These are phyloP conservation scores for Anoura caudifer DNA, from an alignment of 2,113 vertebrate genomes.

Conservation along the genomic window DNA sequence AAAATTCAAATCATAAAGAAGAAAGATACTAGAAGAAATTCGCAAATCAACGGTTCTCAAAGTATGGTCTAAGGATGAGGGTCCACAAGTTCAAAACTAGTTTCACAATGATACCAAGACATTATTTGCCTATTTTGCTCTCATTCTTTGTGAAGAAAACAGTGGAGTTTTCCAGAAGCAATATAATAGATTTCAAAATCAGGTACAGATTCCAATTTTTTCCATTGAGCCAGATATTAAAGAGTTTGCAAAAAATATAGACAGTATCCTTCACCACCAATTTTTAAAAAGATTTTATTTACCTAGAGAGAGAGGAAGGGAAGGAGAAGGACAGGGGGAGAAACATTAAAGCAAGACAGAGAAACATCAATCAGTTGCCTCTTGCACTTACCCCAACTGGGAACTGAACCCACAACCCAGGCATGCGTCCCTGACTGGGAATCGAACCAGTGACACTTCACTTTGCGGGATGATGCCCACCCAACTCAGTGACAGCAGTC, in stretches of 20 bases:
- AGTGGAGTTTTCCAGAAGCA: neutral
- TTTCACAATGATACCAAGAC: neutral
- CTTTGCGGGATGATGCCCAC: too few relatives aligned
- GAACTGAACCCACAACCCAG: too few relatives aligned
- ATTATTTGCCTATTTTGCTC: neutral
- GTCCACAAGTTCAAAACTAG: neutral
- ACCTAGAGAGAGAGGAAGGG: too few relatives aligned
- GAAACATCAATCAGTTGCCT: too few relatives aligned
- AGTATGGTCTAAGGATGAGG: neutral
- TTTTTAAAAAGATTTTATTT: too few relatives aligned
- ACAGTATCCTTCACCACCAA: neutral
- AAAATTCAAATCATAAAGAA: neutral
- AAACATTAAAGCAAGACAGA: too few relatives aligned
- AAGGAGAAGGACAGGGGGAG: too few relatives aligned
- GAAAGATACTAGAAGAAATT: neutral
- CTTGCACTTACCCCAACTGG: too few relatives aligned
- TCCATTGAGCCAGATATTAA: constrained; percentile 13
- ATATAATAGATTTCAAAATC: neutral
- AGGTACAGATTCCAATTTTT: neutral
- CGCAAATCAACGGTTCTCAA: neutral
- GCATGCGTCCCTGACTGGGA: too few relatives aligned
- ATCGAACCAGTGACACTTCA: too few relatives aligned
- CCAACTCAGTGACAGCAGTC: too few relatives aligned
- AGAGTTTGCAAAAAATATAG: constrained; percentile 1
- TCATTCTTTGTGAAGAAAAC: neutral